Percentiles rank a stretch among this genome's conserved stretches.
Evolutionary conservation across 2,113 vertebrate species (phyloP).

Genomic region (Amblyornis subalaris): DNA sequence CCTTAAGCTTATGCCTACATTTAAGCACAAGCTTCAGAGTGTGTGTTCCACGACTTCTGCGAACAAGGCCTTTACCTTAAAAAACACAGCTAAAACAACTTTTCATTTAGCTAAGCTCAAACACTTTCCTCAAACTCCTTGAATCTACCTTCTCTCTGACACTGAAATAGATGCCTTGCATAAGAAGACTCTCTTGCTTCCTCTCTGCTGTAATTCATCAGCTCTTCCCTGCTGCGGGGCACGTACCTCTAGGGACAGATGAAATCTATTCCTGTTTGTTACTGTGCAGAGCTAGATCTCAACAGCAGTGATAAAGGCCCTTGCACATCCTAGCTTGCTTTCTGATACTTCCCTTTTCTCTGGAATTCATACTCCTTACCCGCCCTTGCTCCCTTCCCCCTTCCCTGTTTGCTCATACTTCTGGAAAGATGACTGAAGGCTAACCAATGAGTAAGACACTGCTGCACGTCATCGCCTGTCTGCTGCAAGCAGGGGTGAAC

Average conservation of each 20-base stretch:
- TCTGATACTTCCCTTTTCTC: slow-evolving; percentile 63
- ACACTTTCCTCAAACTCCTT: not conserved
- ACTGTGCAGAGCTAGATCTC: slow-evolving; percentile 29
- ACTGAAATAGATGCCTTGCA: slow-evolving; percentile 10
- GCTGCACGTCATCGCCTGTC: slow-evolving; percentile 59
- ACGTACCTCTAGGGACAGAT: slow-evolving; percentile 59
- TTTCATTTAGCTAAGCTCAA: not conserved
- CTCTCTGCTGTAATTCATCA: slow-evolving; percentile 26
- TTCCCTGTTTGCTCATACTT: slow-evolving; percentile 65
- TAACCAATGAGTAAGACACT: slow-evolving; percentile 68
- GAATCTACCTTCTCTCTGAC: not conserved
- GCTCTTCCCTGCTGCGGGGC: slow-evolving; percentile 44
- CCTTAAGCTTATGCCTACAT: not conserved
- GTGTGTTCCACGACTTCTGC: not conserved
- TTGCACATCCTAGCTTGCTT: slow-evolving; percentile 56
- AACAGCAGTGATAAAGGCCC: slow-evolving; percentile 22
- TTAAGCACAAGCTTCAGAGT: not conserved
- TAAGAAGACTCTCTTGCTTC: slow-evolving; percentile 12
- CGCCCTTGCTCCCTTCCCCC: slow-evolving; percentile 27
- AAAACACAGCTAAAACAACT: not conserved
- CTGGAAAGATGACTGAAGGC: slow-evolving; percentile 71
- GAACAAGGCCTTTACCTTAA: not conserved
- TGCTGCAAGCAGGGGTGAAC: slow-evolving; percentile 65
- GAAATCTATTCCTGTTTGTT: slow-evolving; percentile 46
- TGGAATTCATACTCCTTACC: slow-evolving; percentile 28